Conservation (phyloP, 2,888 invertebrate species). For the Tortricodes alternella region DNA sequence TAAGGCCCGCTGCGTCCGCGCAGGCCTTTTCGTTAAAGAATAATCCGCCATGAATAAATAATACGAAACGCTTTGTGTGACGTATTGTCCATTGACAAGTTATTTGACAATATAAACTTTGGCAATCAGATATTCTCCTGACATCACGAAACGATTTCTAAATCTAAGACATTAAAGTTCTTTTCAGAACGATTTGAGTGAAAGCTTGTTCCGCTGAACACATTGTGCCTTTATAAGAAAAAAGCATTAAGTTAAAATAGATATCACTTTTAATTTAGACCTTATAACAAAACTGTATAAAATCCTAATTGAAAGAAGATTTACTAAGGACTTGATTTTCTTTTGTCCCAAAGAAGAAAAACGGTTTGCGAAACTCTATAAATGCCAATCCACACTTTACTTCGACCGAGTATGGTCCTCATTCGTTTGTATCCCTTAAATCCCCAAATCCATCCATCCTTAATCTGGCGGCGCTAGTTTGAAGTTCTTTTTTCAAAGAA, state of each 20-base stretch:
- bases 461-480: conserved; percentile 79
- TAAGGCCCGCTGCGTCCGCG: conserved; percentile 37
- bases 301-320: background rate
- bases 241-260: background rate
- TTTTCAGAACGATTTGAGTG: background rate
- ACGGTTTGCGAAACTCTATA: background rate
- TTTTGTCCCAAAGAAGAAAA: background rate
- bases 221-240: background rate
- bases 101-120: conserved; percentile 38
- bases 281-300: background rate
- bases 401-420: conserved; percentile 25
- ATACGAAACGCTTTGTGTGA: conserved; percentile 71
- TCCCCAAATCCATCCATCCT: conserved; percentile 37
- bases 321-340: background rate
- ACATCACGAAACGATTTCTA: background rate
- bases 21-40: conserved; percentile 37
- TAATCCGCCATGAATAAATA: conserved; percentile 81
- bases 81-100: conserved; percentile 75
- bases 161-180: background rate
- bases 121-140: background rate
- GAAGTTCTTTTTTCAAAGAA: conserved; percentile 72
- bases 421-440: conserved; percentile 13
- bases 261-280: background rate
- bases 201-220: background rate
- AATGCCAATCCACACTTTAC: conserved; percentile 21